Base-by-base conservation (phyloP, 2,888 invertebrate genomes). In the Diarsia dahlii region DNA sequence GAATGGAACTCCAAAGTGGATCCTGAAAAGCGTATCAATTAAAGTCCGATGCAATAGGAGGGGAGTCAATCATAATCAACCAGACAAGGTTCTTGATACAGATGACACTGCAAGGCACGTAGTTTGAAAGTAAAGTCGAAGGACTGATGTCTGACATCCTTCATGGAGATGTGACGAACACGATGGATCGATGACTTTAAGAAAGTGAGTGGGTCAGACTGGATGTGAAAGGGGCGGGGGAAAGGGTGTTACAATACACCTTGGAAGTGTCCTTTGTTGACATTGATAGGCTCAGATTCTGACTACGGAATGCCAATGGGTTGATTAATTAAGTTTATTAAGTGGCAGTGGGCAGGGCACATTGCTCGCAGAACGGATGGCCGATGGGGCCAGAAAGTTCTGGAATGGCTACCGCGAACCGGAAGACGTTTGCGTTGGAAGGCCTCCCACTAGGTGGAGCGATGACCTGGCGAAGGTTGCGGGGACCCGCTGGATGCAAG, bases 1-100 rank as follows among this genome's bases (percentile, higher is more conserved):
- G 87, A 0, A 93, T 6, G 2, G 84, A 84, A 12, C 90, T 85
- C 94, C 94, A 94, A 4, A 86, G 12, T 0, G 94, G 93, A 66
- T 94, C 94, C 94, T 74, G 67, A 23, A 63, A 54, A 23, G 20
- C 1, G n/a, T n/a, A 15, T 45, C 58, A 60, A 10, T 23, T 28
- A 9, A 34, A 10, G 0, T 28, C 28, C 9, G 8, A 28, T 18
- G 58, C 58, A 28, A 28, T 58, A 18, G 18, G 18, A 18, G 2
- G 8, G 15, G 15, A 23, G 18, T 18, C 18, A 28, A 28, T 58
- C 13, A 6, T 6, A 10, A 13, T 56, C 13, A 54, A 54, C 54
- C 6, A 56, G 13, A 13, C 56, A 23, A 13, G 56, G 13, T 56
- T 56, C 23, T 13, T 13, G 56, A 56, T 5, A 23, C 56, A 56